Base-by-base conservation (phyloP, 2,888 invertebrate species). In the Mayetiola destructor region DNA sequence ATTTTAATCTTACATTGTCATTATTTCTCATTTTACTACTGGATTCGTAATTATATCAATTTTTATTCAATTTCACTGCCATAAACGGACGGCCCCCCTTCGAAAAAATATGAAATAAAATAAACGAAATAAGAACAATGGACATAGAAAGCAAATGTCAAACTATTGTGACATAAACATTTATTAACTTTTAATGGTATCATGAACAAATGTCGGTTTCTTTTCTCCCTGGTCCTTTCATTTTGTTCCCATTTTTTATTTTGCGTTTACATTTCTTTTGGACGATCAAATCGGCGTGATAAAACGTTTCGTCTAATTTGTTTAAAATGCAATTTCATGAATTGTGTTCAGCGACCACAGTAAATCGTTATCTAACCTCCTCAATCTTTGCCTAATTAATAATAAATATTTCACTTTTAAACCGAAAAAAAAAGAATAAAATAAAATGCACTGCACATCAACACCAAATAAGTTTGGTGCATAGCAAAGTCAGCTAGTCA, bases 321-420 rank as follows among this genome's bases (percentile, higher is more conserved):
- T 48, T 48, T 48, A 48, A 48, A 48, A 48, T 48, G 48, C 48
- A 48, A 48, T 27, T 48, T 48, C 48, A 48, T 48, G 27, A 48
- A 48, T 48, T 48, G 48, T 27, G n/a, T 27, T 18, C 14, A 14
- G 21, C 16, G 27, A 48, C 6, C n/a, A n/a, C n/a, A n/a, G n/a
- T n/a, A 27, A 48, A 9, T 3, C 40, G 21, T 16, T 48, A 48
- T 48, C 48, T 48, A n/a, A 14, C 9, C 48, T n/a, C n/a, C n/a
- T 48, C 48, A 27, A 48, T 48, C 48, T 48, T 27, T 48, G 48
- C n/a, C 27, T 48, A 48, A 48, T 48, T 48, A 48, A 48, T 48
- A 48, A 48, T 48, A 27, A 48, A 48, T 27, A 48, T 42, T 42
- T n/a, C n/a, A n/a, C n/a, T n/a, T n/a, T n/a, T n/a, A n/a, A n/a